Conservation (phyloP, 2,797 vertebrate genomes). For the Sarcoramphus papa region DNA sequence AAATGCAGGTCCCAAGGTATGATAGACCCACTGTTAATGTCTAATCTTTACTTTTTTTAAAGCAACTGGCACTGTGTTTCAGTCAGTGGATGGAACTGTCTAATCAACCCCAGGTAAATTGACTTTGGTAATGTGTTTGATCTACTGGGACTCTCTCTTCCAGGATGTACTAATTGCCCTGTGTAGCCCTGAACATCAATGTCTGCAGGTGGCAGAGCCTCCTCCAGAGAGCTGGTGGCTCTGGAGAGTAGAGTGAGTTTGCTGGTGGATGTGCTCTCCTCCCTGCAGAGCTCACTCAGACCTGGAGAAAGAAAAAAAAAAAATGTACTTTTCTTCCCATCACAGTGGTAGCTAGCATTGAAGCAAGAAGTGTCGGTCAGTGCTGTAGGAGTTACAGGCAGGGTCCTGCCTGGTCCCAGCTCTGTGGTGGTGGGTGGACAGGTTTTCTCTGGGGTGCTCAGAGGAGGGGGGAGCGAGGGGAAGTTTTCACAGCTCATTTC, state of each 20-base stretch:
- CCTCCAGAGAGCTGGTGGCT: fast-evolving
- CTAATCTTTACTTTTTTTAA: conserved; percentile 22
- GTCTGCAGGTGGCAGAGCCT: background rate
- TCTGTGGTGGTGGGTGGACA: background rate
- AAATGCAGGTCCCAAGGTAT: background rate
- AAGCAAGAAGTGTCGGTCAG: fast-evolving
- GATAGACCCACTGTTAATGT: background rate
- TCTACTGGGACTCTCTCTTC: background rate
- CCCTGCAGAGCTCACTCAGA: background rate
- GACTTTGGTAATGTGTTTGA: background rate
- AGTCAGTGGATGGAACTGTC: conserved; percentile 68
- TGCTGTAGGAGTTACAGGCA: background rate
- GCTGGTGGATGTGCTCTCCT: background rate
- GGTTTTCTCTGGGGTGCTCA: background rate
- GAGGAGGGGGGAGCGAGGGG: fast-evolving
- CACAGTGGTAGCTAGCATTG: background rate
- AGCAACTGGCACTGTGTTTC: conserved; percentile 72
- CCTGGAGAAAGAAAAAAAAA: background rate
- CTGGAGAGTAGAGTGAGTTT: background rate
- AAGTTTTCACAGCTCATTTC: background rate
- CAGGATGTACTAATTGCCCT: background rate
- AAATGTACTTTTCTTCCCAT: background rate
- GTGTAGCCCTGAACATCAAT: background rate
- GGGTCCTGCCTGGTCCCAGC: background rate
- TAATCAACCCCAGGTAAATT: conserved; percentile 69